Evolutionary conservation across 2,113 vertebrate genomes (phyloP).

Genomic region (Onychorhynchus coronatus): DNA sequence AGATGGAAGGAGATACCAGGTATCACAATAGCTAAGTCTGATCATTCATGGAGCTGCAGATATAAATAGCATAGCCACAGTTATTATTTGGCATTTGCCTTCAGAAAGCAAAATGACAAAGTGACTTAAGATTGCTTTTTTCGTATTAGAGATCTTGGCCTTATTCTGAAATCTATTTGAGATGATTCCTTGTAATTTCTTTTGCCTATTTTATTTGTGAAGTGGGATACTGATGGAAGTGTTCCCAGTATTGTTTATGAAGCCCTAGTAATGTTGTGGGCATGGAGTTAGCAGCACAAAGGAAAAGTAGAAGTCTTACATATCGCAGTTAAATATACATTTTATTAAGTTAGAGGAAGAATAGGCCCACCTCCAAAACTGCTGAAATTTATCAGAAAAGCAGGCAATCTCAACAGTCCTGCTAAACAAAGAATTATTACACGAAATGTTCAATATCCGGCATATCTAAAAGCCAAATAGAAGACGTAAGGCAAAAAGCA

Average conservation of each 20-base stretch:
- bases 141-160: background rate
- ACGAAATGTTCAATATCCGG: background rate
- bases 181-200: background rate
- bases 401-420: background rate
- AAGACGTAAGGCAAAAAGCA: background rate
- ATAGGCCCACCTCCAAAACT: background rate
- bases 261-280: background rate
- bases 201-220: background rate
- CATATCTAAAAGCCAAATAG: background rate
- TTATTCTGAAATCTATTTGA: background rate
- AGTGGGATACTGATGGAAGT: background rate
- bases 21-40: background rate
- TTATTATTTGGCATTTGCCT: background rate
- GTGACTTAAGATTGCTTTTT: background rate
- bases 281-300: background rate
- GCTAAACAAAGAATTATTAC: background rate
- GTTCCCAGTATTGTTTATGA: background rate
- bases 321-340: background rate
- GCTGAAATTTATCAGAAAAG: background rate
- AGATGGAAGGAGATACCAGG: background rate
- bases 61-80: background rate
- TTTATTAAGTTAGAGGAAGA: background rate
- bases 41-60: background rate
- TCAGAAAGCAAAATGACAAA: background rate
- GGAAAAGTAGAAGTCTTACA: background rate